phyloP scores from a whole-genome alignment of 92 coral and sea anemone genomes.

The Parazoanthus swiftii region DNA sequence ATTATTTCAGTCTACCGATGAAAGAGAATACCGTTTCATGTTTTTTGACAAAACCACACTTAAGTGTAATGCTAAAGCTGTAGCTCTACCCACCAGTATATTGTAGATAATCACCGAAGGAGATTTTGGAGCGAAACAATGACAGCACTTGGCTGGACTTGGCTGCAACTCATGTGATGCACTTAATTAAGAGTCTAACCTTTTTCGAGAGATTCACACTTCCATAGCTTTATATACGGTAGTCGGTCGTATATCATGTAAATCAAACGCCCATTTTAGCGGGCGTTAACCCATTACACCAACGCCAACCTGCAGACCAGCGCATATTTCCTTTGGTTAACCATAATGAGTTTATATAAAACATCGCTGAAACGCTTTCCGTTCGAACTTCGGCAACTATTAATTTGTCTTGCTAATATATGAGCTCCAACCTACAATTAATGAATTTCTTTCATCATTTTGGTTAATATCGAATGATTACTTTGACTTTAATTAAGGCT shows the following conservation, averaged over 20 bases:
- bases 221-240: not conserved
- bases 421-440: not conserved
- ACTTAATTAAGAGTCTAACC: not conserved
- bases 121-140: not conserved
- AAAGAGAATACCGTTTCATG: not conserved
- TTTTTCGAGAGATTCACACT: not conserved
- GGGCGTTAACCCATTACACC: not conserved
- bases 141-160: not conserved
- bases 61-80: not conserved
- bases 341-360: not conserved
- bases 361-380: not conserved
- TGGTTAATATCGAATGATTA: not conserved
- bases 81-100: not conserved
- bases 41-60: not conserved
- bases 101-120: not conserved
- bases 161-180: not conserved
- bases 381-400: not conserved
- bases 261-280: not conserved
- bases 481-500: not conserved
- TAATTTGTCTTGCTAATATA: not conserved
- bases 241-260: not conserved
- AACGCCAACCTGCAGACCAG: not conserved
- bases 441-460: not conserved
- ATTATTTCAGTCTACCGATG: not conserved
- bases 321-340: not conserved